phyloP scores from a whole-genome alignment of 37 sponge, comb jelly and placozoan species.

The Beroe ovata region DNA sequence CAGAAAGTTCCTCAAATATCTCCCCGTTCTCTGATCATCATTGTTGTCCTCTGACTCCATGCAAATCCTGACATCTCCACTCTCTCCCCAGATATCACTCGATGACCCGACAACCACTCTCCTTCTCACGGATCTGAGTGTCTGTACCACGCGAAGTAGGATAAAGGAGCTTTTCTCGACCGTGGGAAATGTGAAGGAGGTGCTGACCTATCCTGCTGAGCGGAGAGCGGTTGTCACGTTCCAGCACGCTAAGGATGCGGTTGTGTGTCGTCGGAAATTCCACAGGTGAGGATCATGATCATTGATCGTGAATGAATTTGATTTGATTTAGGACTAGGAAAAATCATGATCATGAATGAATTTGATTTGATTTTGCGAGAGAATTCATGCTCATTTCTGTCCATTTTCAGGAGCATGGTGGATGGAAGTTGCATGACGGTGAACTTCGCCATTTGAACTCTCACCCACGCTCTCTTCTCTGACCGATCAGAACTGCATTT shows the following conservation, averaged over 20 bases:
- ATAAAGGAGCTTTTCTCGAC: conserved; percentile 30
- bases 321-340: too few species aligned
- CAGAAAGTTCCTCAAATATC: too few species aligned
- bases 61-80: too few species aligned
- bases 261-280: conserved; percentile 31
- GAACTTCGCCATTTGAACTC: conserved; percentile 50
- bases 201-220: conserved; percentile 31
- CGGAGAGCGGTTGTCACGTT: conserved; percentile 43
- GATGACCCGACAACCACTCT: conserved; percentile 32
- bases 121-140: conserved; percentile 30
- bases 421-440: conserved; percentile 66
- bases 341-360: too few species aligned
- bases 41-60: too few species aligned
- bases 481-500: too few species aligned
- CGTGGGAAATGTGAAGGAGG: conserved; percentile 47
- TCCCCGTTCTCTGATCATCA: too few species aligned
- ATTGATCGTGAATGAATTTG: too few species aligned
- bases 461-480: too few species aligned
- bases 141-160: conserved; percentile 19
- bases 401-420: conserved; percentile 31
- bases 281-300: too few species aligned
- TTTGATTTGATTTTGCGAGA: too few species aligned
- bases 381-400: too few species aligned
- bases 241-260: conserved; percentile 41
- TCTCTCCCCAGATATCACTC: not conserved